Evolutionary conservation across 2,113 vertebrate species (phyloP).

Genomic region (Phoxinus phoxinus): DNA sequence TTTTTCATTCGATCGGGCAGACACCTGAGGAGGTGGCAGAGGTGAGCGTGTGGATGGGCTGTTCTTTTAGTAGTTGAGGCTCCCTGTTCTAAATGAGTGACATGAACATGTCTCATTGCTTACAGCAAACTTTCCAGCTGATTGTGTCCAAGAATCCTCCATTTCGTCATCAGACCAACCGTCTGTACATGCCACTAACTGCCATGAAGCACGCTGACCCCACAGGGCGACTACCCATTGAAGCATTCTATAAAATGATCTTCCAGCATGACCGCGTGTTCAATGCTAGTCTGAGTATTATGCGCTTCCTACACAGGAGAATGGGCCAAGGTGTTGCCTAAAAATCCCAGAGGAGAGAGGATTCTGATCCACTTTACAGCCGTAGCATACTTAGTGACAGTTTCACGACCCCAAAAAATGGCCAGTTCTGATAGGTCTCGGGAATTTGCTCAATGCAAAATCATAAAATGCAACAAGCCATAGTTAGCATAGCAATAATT

Average conservation of each 20-base stretch:
- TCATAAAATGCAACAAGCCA: not conserved
- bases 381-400: not conserved
- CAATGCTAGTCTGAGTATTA: conserved; percentile 63
- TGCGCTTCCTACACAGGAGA: conserved; percentile 66
- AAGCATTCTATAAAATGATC: conserved; percentile 71
- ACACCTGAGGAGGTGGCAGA: conserved; percentile 76
- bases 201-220: conserved; percentile 78
- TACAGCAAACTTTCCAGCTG: conserved; percentile 76
- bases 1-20: conserved; percentile 80
- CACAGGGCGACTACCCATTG: conserved; percentile 76
- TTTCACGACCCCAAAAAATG: not conserved
- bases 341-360: not conserved
- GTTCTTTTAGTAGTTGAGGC: not conserved
- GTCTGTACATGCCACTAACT: conserved; percentile 75
- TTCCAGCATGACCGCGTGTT: conserved; percentile 77
- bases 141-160: conserved; percentile 73
- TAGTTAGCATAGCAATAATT: not conserved
- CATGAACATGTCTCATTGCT: not conserved
- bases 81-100: not conserved
- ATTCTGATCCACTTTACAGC: not conserved
- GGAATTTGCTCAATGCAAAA: not conserved
- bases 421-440: not conserved
- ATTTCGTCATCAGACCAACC: conserved; percentile 82
- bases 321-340: conserved; percentile 43
- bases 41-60: conserved; percentile 58